A percentile compares a stretch with the other conserved stretches of the same genome.
Evolutionary conservation across 1,140 invertebrate species (phyloP).

Genomic region (Hetaerina americana): DNA sequence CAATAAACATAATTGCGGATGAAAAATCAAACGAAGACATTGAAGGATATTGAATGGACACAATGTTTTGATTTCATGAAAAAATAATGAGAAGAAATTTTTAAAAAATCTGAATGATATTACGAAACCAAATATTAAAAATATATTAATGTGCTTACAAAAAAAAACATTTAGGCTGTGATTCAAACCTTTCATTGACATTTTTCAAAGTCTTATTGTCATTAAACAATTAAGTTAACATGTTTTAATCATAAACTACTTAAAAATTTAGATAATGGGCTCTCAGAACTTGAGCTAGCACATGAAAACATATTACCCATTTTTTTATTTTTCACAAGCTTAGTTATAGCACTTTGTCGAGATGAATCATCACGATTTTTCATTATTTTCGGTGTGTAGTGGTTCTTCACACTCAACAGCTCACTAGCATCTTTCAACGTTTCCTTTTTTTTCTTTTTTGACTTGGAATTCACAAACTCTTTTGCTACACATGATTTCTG

Average conservation of each 20-base stretch:
- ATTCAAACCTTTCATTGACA: neutral
- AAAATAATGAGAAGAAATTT: neutral
- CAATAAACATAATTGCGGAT: neutral
- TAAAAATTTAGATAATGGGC: neutral
- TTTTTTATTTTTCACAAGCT: neutral
- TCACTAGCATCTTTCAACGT: neutral
- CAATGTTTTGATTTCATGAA: too few relatives aligned
- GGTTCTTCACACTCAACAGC: too few relatives aligned
- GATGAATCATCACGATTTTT: neutral
- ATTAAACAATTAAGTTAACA: neutral
- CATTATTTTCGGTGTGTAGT: too few relatives aligned
- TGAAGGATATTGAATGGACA: too few relatives aligned
- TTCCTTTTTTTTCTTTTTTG: neutral
- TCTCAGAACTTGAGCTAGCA: neutral
- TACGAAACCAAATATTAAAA: neutral
- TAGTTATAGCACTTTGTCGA: neutral
- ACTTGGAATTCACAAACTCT: neutral
- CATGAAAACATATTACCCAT: neutral
- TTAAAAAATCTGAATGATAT: neutral
- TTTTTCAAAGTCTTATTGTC: neutral
- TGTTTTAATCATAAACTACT: neutral
- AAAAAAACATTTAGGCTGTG: neutral
- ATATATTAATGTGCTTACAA: neutral
- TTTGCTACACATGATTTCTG: neutral
- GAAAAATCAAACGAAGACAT: neutral